Percentiles rank a stretch among this genome's conserved stretches.
Evolutionary conservation across 92 coral and sea anemone species (phyloP).

Genomic region (Pocillopora grandis): DNA sequence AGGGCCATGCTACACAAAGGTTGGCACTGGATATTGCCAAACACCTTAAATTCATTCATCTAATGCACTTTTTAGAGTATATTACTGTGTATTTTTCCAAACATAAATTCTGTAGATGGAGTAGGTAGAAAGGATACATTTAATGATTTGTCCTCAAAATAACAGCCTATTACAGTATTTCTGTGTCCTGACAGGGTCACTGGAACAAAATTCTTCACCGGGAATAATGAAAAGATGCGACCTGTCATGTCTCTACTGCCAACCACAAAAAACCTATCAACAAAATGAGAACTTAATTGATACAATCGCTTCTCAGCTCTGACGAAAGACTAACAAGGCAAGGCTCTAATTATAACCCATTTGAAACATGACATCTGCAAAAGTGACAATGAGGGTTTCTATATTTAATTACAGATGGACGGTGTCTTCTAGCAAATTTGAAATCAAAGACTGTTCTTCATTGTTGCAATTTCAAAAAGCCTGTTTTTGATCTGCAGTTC

Average conservation of each 20-base stretch:
- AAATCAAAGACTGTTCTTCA: slow-evolving; percentile 78
- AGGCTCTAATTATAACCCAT: no score
- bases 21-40: no score
- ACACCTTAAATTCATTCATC: no score
- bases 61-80: no score
- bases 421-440: slow-evolving; percentile 74
- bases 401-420: slow-evolving; percentile 68
- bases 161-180: slow-evolving; percentile 74
- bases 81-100: no score
- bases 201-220: slow-evolving; percentile 73
- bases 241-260: slow-evolving; percentile 96
- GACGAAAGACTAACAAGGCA: no score
- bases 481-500: slow-evolving; percentile 83
- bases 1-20: no score
- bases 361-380: no score
- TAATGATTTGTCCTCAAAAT: slow-evolving; percentile 79
- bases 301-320: no score
- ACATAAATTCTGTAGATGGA: not conserved
- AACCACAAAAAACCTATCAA: slow-evolving; percentile 81
- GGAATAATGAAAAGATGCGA: slow-evolving; percentile 78
- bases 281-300: not conserved
- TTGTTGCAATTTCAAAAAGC: slow-evolving; percentile 84
- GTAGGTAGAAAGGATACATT: slow-evolving; percentile 80
- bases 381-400: not conserved
- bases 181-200: slow-evolving; percentile 93